Percentiles rank a stretch among this genome's conserved stretches.
Conservation (phyloP, 2,797 vertebrate genomes). For the Ctenopoma multispine region DNA sequence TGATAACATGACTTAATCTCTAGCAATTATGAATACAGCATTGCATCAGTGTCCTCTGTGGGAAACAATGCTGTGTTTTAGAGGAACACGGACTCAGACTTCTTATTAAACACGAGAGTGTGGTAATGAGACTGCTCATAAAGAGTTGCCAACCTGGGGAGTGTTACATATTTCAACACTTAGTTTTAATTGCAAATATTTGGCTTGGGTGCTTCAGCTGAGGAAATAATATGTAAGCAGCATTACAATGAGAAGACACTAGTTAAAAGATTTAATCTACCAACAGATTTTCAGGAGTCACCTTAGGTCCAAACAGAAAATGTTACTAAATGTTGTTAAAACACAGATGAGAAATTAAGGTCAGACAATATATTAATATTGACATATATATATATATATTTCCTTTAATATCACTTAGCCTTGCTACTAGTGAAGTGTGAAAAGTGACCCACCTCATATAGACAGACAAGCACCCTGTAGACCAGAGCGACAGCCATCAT, state of each 20-base stretch:
- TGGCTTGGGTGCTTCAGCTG: not conserved
- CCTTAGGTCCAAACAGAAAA: not conserved
- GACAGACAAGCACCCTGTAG: conserved; percentile 94
- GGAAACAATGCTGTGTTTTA: conserved; percentile 35
- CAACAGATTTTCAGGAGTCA: not conserved
- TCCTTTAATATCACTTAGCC: not conserved
- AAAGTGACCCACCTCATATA: conserved; percentile 91
- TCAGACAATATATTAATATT: not conserved
- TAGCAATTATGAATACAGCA: conserved; percentile 62
- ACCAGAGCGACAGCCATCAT: conserved; percentile 96
- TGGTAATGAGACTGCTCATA: not conserved
- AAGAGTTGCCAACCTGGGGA: not conserved
- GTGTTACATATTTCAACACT: not conserved
- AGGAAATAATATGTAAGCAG: not conserved
- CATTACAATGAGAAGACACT: not conserved
- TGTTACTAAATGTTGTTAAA: not conserved
- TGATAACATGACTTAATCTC: conserved; percentile 64
- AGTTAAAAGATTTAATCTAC: not conserved
- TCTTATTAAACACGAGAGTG: conserved; percentile 23
- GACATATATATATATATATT: too few relatives aligned
- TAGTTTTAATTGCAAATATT: not conserved
- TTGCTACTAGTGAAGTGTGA: not conserved
- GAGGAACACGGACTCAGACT: conserved; percentile 16
- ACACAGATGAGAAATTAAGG: not conserved
- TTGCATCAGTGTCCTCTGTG: conserved; percentile 74